Base-by-base conservation (phyloP, 2,888 invertebrate species). In the Gortyna flavago region DNA sequence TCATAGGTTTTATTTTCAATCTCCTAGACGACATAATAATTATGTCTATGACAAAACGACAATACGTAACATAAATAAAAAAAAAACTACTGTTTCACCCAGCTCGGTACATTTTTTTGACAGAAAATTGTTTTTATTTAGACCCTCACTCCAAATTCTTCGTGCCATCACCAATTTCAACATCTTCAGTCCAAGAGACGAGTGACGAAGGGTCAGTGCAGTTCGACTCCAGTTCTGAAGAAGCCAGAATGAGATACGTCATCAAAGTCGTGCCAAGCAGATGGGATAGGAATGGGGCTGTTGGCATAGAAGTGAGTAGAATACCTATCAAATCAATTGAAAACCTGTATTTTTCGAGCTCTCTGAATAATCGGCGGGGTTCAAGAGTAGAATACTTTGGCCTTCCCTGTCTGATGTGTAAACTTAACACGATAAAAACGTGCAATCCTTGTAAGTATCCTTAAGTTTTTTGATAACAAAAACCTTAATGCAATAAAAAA, bases 161-260 rank as follows among this genome's bases (percentile, higher is more conserved):
- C 90, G 94, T 96, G 64, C 92, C 95, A 29, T 93, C 95, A 9
- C 95, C 95, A 3, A 92, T 93, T n/a, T 66, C 90, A 13, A 89
- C 90, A 11, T 92, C 94, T 0, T 96, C 95, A 0, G 90, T 93
- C 3, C 96, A 96, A 85, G 96, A 96, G 73, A 95, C 95, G 3
- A 96, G 96, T 76, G 96, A 96, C 57, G 96, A 96, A 80, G 93
- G 95, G 0, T 96, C 96, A 0, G 90, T 95, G 0, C 96, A 96
- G 81, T 95, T 96, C 51, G 96, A 96, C 87, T 96, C 96, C 6
- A 96, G 96, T 67, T 96, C 96, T 0, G 96, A 96, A 79, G 96
- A 96, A 85, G 86, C 95, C 0, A 93, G 92, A 84, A 91, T 95
- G 85, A 89, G 95, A 91, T 96, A 95, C 85, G 95, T 96, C 71